These are phyloP conservation scores for Lophius piscatorius DNA, from an alignment of 2,113 vertebrate genomes.

Conservation along the genomic window DNA sequence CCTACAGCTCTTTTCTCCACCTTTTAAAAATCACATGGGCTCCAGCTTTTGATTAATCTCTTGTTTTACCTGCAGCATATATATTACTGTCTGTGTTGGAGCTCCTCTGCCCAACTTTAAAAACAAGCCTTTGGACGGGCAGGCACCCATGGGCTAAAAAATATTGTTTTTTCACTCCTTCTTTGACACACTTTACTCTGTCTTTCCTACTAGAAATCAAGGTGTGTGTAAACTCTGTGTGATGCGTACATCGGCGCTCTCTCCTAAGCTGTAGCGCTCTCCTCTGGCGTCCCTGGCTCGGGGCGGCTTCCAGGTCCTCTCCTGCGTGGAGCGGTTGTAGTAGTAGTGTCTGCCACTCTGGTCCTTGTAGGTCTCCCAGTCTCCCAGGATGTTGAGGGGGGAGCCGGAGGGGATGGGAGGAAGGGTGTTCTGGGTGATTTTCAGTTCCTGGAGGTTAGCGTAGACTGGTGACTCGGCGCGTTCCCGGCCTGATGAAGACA, in stretches of 20 bases:
- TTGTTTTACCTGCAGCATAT: too few species aligned
- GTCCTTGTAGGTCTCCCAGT: slow-evolving; percentile 95
- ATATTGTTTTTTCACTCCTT: too few species aligned
- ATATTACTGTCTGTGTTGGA: too few species aligned
- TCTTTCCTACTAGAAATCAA: too few species aligned
- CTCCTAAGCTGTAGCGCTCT: slow-evolving; percentile 81
- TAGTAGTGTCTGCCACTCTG: slow-evolving; percentile 89
- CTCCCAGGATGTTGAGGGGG: slow-evolving; percentile 84
- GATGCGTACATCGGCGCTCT: slow-evolving; percentile 82
- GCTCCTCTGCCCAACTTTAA: too few species aligned
- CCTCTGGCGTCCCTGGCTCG: slow-evolving; percentile 83
- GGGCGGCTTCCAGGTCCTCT: slow-evolving; percentile 95
- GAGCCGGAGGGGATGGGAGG: slow-evolving; percentile 86
- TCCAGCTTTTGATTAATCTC: too few species aligned
- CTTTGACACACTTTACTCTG: too few species aligned
- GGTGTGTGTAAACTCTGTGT: too few species aligned
- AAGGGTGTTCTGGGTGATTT: slow-evolving; percentile 85
- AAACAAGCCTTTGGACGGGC: too few species aligned
- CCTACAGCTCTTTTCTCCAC: too few species aligned
- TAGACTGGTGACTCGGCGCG: slow-evolving; percentile 92
- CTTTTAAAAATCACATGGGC: too few species aligned
- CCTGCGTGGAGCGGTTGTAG: slow-evolving; percentile 90
- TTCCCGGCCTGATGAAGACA: slow-evolving; percentile 84
- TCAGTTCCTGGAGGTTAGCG: slow-evolving; percentile 94
- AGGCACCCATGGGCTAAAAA: too few species aligned